Evolutionary conservation across 2,113 vertebrate species (phyloP), one percentile per base, ranked within the genome.

Genomic region (Vireo altiloquus): DNA sequence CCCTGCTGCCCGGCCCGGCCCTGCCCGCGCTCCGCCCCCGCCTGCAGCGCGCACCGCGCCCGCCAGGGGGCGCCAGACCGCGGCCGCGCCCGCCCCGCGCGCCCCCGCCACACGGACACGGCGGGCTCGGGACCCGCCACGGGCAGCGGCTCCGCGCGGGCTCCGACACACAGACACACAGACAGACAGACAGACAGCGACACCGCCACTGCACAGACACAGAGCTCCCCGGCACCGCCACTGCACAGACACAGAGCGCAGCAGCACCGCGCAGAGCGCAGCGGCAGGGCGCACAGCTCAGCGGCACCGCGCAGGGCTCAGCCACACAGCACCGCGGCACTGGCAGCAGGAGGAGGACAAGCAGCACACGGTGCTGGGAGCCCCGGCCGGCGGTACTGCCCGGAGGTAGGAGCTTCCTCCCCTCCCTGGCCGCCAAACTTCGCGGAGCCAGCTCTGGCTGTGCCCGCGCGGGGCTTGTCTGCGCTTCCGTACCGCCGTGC

Each of bases 351-450:
- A 13, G 49, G 10, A 7, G 21, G 24, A 33, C 50, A 4, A 3
- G 74, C 60, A 2, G 68, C 70, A 2, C 46, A 5, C 59, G 33
- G 76, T 16, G 93, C 89, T 8, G 37, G 39, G 13, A 75, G 52
- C 87, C 13, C 31, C 37, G 69, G n/a, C 65, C 64, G 31, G 65
- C 61, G 19, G 68, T 72, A 2, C 46, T 77, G 78, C 78, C 46
- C n/a, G 82, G 92, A 96, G 96, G 96, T 97, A 94, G 63, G 96
- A 15, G 78, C 61, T 11, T 8, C 49, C 4, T 23, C 72, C n/a
- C 16, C 42, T 19, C 82, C 28, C 35, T 13, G 70, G 52, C 47
- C 13, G 40, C 64, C 31, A 46, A 96, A 97, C 83, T 97, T 96
- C 15, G 63, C 6, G 46, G 44, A 27, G 80, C 6, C 74, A 12